These are phyloP conservation scores for Mus musculus DNA, from an alignment of 2,113 vertebrate species.

Conservation along the genomic window GRCm39 chr17:59792501-59793000, in stretches of 20 bases:
- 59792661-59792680: background rate
- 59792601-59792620: too few species aligned
- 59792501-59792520: too few species aligned
- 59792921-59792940: too few species aligned
- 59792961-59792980: background rate
- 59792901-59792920: too few species aligned
- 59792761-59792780: background rate
- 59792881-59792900: too few species aligned
- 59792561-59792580: too few species aligned
- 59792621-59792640: too few species aligned
- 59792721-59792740: slow-evolving; percentile 12
- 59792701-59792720: background rate
- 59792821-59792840: background rate
- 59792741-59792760: background rate
- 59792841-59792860: background rate
- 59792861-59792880: background rate
- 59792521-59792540: too few species aligned
- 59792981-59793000: background rate
- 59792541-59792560: too few species aligned
- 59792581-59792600: too few species aligned
- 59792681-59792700: background rate
- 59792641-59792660: background rate
- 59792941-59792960: background rate
- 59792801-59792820: background rate
- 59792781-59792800: background rate